These are phyloP conservation scores for Marisa cornuarietis DNA, from an alignment of 1,140 invertebrate species.

Conservation along the genomic window DNA sequence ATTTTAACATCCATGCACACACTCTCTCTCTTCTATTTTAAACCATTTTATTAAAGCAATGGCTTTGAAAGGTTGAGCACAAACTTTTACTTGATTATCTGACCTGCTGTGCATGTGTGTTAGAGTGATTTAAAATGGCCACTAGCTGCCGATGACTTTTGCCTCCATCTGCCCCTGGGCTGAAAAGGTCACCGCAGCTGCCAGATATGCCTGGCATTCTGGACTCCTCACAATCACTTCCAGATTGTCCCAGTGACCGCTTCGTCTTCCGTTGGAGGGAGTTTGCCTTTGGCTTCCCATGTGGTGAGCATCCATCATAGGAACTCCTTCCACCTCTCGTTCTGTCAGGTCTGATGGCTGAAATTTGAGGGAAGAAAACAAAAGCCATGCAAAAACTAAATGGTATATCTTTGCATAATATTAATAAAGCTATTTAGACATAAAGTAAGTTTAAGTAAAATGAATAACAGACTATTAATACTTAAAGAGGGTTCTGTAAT, in stretches of 20 bases:
- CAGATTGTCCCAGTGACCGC: slow-evolving; percentile 12
- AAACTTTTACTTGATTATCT: neutral
- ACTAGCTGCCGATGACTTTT: slow-evolving; percentile 49
- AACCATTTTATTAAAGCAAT: no score
- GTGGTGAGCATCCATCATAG: slow-evolving; percentile 71
- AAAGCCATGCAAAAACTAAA: neutral
- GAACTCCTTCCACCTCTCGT: slow-evolving; percentile 94
- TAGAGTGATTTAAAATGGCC: slow-evolving; percentile 51
- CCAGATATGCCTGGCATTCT: neutral
- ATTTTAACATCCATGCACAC: no score
- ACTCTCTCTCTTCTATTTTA: no score
- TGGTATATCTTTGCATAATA: neutral
- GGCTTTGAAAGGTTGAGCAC: no score
- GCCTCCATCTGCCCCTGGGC: slow-evolving; percentile 13
- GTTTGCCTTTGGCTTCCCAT: slow-evolving; percentile 41
- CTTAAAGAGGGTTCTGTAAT: no score
- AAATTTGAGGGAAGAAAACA: slow-evolving; percentile 39
- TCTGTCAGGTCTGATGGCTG: slow-evolving; percentile 93
- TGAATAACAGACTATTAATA: no score
- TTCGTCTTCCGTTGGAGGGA: slow-evolving; percentile 35
- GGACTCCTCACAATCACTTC: neutral
- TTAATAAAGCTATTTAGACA: neutral
- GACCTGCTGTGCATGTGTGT: slow-evolving; percentile 28
- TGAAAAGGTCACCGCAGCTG: neutral
- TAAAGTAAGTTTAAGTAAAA: neutral